These are phyloP conservation scores for Geodia barretti DNA, from an alignment of 37 sponge, comb jelly and placozoan species.

Conservation along the genomic window DNA sequence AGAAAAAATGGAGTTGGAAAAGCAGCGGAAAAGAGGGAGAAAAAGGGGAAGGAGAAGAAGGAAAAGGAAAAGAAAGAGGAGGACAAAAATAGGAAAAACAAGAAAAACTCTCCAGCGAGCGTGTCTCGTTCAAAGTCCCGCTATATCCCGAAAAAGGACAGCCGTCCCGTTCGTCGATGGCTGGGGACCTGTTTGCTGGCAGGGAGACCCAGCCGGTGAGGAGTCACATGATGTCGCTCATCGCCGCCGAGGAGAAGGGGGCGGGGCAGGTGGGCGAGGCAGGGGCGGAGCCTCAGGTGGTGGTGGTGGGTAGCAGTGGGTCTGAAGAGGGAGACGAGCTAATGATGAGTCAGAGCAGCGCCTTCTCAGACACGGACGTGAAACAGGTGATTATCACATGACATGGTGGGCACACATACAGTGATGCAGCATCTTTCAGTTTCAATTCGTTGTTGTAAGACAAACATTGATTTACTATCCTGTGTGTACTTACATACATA, in stretches of 20 bases:
- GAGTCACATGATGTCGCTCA: constrained; percentile 12
- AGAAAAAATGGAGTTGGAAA: too few species aligned
- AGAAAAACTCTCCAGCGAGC: not conserved
- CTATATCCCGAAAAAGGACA: not conserved
- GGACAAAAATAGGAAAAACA: not conserved
- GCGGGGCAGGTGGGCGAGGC: not conserved
- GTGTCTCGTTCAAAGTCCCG: not conserved
- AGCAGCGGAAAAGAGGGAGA: not conserved
- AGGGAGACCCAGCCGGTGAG: not conserved
- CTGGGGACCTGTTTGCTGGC: not conserved
- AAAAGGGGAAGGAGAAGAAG: not conserved
- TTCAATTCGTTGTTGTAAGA: too few species aligned
- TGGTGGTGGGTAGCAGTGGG: not conserved
- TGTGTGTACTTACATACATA: too few species aligned
- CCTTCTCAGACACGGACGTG: constrained; percentile 46
- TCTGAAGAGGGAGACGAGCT: not conserved
- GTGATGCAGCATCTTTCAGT: too few species aligned
- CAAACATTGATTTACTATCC: too few species aligned
- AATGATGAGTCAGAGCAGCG: not conserved
- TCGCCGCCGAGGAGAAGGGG: not conserved
- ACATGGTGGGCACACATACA: too few species aligned
- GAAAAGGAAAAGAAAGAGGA: not conserved
- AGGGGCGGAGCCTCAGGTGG: not conserved
- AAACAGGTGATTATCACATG: constrained; percentile 13
- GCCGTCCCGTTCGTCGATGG: not conserved